phyloP scores from a whole-genome alignment of 1,140 invertebrate species.

The Calosoma granatense region DNA sequence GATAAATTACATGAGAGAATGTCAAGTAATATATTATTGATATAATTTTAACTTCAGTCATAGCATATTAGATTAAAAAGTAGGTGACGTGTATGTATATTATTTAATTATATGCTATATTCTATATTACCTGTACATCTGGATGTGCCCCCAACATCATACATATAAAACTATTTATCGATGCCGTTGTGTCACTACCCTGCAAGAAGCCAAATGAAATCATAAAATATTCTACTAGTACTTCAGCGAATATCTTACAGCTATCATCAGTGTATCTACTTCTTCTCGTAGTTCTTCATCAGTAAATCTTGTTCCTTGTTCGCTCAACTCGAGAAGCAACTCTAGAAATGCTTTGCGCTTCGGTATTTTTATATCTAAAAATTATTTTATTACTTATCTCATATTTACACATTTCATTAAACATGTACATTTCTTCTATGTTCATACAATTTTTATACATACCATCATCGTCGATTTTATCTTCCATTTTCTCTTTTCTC shows the following conservation, averaged over 20 bases:
- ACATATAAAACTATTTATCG: slow-evolving; percentile 13
- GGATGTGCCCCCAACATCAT: slow-evolving; percentile 19
- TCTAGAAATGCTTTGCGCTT: slow-evolving; percentile 13
- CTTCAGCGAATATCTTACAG: slow-evolving; percentile 7
- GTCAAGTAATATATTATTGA: no score
- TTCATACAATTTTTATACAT: no score
- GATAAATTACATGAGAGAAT: no score
- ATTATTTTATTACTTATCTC: no score
- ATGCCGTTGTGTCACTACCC: slow-evolving; percentile 17
- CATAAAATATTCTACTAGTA: background rate
- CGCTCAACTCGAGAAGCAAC: background rate
- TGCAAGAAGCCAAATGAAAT: no score
- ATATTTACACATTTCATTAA: no score
- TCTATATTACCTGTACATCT: slow-evolving; percentile 19
- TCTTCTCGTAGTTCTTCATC: slow-evolving; percentile 18
- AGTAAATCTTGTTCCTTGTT: slow-evolving; percentile 9
- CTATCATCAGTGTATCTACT: slow-evolving; percentile 18
- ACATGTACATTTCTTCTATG: no score
- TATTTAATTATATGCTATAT: background rate
- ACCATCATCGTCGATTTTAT: no score
- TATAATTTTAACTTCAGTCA: no score
- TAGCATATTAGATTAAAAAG: no score
- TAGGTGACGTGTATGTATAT: background rate
- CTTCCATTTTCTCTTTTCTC: background rate
- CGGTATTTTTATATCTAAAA: background rate